phyloP scores from a whole-genome alignment of 2,113 vertebrate genomes.

The Furnarius figulus region DNA sequence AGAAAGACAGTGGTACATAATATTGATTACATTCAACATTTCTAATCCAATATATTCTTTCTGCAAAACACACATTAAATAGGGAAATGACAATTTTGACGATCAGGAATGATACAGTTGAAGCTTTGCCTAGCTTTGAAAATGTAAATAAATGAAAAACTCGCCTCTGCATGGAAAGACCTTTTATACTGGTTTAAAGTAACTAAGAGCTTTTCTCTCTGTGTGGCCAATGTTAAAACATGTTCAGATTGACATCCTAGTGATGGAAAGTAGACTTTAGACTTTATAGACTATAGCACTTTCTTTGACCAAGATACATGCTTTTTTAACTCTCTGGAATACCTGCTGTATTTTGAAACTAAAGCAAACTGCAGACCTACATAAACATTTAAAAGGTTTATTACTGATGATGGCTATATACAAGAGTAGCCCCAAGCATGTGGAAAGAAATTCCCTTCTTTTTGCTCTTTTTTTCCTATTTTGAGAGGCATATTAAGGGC shows the following conservation, averaged over 20 bases:
- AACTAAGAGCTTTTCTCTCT: background rate
- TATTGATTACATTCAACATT: conserved; percentile 24
- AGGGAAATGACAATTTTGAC: conserved; percentile 45
- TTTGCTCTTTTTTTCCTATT: conserved; percentile 18
- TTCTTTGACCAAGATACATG: background rate
- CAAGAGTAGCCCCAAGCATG: background rate
- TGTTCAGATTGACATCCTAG: background rate
- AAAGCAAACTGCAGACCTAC: background rate
- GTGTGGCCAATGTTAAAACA: background rate
- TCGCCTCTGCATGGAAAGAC: background rate
- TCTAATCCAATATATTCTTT: conserved; percentile 56
- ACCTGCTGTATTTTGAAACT: background rate
- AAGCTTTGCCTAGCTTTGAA: conserved; percentile 6
- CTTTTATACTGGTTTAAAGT: background rate
- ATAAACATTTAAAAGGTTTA: background rate
- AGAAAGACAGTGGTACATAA: conserved; percentile 29
- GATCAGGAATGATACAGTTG: background rate
- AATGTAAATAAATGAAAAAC: conserved; percentile 55
- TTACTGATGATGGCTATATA: background rate
- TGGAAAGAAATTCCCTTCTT: conserved; percentile 27
- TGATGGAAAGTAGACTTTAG: conserved; percentile 1
- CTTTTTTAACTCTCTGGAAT: background rate
- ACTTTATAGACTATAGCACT: background rate
- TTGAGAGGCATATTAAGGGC: conserved; percentile 45
- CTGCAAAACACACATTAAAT: conserved; percentile 41